phyloP scores from a whole-genome alignment of 53 echinoderm and acorn worm species.

The Paracentrotus lividus region DNA sequence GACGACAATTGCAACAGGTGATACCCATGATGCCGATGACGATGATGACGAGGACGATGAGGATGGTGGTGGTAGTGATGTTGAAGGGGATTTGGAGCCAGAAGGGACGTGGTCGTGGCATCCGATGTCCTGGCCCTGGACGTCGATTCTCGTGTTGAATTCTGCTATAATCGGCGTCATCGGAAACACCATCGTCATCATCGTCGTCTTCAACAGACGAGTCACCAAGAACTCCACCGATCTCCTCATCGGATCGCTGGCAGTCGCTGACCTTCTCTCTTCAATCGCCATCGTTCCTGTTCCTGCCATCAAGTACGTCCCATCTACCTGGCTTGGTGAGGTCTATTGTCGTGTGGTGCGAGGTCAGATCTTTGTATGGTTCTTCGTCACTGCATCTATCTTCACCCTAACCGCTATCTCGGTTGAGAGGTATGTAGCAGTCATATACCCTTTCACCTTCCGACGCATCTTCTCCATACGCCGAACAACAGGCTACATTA shows the following conservation, averaged over 20 bases:
- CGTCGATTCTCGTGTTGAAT: conserved; percentile 14
- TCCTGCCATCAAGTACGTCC: background rate
- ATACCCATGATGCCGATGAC: background rate
- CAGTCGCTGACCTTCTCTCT: conserved; percentile 21
- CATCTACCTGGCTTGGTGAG: conserved; percentile 5
- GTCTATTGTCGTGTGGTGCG: conserved; percentile 28
- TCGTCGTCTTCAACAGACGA: conserved; percentile 26
- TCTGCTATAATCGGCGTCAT: conserved; percentile 43
- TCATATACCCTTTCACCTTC: conserved; percentile 1
- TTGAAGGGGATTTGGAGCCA: background rate
- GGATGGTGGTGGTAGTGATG: background rate
- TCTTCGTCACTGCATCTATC: conserved; percentile 31
- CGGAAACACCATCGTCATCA: conserved; percentile 30
- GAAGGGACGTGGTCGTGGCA: conserved; percentile 4
- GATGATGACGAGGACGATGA: too few relatives aligned
- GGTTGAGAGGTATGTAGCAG: conserved; percentile 14
- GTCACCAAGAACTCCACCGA: conserved; percentile 27
- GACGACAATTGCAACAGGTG: background rate
- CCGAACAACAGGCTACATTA: background rate
- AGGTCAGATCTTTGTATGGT: conserved; percentile 17
- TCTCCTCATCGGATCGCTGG: conserved; percentile 34
- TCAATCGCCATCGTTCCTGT: conserved; percentile 33
- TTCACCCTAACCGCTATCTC: conserved; percentile 24
- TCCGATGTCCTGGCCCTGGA: conserved; percentile 41
- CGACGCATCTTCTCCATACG: conserved; percentile 35